Conservation (phyloP, 2,113 vertebrate genomes). For the Apodemus sylvaticus region DNA sequence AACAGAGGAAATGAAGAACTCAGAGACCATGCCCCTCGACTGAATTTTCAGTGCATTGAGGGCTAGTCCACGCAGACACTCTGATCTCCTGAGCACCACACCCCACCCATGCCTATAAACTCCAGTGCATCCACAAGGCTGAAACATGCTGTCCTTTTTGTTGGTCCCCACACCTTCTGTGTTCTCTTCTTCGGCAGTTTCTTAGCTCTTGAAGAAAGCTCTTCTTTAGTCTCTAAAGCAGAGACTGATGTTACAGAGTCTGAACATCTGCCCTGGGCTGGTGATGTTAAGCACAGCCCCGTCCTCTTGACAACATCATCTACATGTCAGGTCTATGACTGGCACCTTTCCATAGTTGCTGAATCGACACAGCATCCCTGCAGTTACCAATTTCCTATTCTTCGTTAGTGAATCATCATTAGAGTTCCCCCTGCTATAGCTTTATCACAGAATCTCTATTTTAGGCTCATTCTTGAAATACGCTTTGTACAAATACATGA, state of each 20-base stretch:
- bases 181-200: not conserved
- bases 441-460: conserved; percentile 24
- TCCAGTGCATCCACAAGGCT: not conserved
- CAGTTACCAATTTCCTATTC: conserved; percentile 16
- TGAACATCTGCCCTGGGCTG: not conserved
- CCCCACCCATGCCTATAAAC: not conserved
- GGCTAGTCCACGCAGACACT: not conserved
- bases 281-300: not conserved
- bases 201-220: conserved; percentile 19
- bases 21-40: not conserved
- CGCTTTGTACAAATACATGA: not conserved
- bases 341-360: not conserved
- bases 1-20: not conserved
- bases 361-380: not conserved
- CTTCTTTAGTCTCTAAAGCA: not conserved
- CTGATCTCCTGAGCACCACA: not conserved
- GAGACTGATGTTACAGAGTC: not conserved
- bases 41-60: not conserved
- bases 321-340: not conserved
- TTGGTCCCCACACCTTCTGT: not conserved
- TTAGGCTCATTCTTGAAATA: conserved; percentile 3
- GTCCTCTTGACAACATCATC: not conserved
- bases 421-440: conserved; percentile 11
- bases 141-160: not conserved
- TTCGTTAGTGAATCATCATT: not conserved